Base-by-base conservation (phyloP, 1,140 invertebrate genomes). In the Tetragonula clypearis region DNA sequence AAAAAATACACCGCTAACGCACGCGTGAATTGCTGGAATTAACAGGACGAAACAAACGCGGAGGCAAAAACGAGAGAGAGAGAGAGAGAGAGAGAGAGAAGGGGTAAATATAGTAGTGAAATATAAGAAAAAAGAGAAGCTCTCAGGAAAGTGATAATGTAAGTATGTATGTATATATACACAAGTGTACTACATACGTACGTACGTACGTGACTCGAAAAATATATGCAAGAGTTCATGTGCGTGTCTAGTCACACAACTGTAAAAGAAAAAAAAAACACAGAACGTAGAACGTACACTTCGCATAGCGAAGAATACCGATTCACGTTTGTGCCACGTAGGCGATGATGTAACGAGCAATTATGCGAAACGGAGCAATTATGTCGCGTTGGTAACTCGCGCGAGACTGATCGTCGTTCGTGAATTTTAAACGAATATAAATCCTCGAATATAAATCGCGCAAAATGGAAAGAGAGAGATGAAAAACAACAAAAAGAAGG, bases 371-470 rank as follows among this genome's bases (percentile, higher is more conserved):
- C 30, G 21, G 17, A 41, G 68, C 35, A 71, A 71, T 71, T 71
- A 71, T 41, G 68, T 41, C 68, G 35, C 68, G 35, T 69, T 71
- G 68, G 68, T 19, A 71, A 71, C 68, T 41, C 68, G 68, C 30
- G 68, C 21, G 68, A 41, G 35, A 71, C 41, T 71, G 35, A 14
- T 71, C 68, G 35, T 41, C 35, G 4, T 49, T 49, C 15, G 60
- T n/a, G n/a, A n/a, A 78, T 53, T 78, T 62, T 26, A 14, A 49
- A 49, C 23, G 65, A n/a, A n/a, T n/a, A 30, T 30, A n/a, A n/a
- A 35, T 77, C 4, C 9, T 49, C 9, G 17, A 78, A 35, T 23
- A 35, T 30, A 53, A 49, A 79, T 53, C 17, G 26, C 17, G 2
- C 21, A 53, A n/a, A 73, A n/a, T 49, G 19, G 6, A 17, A 19